phyloP scores from a whole-genome alignment of 2,113 vertebrate genomes.

The Neogobius melanostomus region DNA sequence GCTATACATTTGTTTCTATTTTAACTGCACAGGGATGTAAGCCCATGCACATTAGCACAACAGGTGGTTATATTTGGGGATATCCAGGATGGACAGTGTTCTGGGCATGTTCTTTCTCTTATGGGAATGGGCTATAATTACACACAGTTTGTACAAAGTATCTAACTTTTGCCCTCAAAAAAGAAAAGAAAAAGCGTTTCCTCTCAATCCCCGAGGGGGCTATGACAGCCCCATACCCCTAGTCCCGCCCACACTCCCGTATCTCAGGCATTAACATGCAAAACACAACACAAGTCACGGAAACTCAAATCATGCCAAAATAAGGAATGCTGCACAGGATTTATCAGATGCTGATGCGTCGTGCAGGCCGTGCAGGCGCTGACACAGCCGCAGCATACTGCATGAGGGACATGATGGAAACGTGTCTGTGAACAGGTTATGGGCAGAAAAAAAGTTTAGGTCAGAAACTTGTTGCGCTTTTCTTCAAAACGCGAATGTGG shows the following conservation, averaged over 20 bases:
- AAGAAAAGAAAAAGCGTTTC: slow-evolving; percentile 66
- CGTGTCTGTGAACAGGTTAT: slow-evolving; percentile 64
- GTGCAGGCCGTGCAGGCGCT: slow-evolving; percentile 29
- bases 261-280: slow-evolving; percentile 75
- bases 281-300: slow-evolving; percentile 73
- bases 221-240: slow-evolving; percentile 72
- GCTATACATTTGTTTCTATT: too few species aligned
- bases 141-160: slow-evolving; percentile 43
- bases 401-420: slow-evolving; percentile 42
- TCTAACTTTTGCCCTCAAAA: slow-evolving; percentile 64
- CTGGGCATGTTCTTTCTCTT: slow-evolving; percentile 14
- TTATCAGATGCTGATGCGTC: slow-evolving; percentile 36
- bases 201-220: slow-evolving; percentile 76
- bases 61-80: too few species aligned
- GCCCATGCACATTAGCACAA: too few species aligned
- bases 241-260: slow-evolving; percentile 77
- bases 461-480: slow-evolving; percentile 41
- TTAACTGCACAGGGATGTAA: too few species aligned
- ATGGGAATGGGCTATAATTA: slow-evolving; percentile 55
- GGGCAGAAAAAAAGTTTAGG: slow-evolving; percentile 5
- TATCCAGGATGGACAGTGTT: background rate
- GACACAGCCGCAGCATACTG: slow-evolving; percentile 31
- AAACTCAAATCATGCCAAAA: slow-evolving; percentile 75
- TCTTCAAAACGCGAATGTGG: slow-evolving; percentile 62
- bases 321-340: slow-evolving; percentile 52